A percentile compares a stretch with the other conserved stretches of the same genome.
Evolutionary conservation across 2,797 vertebrate species (phyloP).

Genomic region (Eulemur mongoz): DNA sequence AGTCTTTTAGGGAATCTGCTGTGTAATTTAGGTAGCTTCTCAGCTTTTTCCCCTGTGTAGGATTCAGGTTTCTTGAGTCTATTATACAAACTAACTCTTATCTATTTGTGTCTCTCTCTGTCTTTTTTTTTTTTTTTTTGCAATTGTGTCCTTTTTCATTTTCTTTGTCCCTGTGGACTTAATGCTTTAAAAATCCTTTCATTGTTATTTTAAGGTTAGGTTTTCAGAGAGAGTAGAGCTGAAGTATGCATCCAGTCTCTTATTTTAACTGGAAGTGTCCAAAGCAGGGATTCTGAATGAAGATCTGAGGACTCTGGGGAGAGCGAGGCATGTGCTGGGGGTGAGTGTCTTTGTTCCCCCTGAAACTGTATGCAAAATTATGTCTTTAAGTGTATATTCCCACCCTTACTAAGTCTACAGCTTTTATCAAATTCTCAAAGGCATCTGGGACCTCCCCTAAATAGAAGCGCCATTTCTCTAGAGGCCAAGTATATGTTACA

Average conservation of each 20-base stretch:
- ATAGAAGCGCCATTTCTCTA: not conserved
- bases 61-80: not conserved
- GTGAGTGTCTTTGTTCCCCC: not conserved
- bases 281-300: not conserved
- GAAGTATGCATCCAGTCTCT: not conserved
- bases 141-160: not conserved
- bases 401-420: not conserved
- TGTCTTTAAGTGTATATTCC: not conserved
- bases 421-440: slow-evolving; percentile 10
- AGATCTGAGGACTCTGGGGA: not conserved
- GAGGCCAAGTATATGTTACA: not conserved
- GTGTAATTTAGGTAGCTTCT: not conserved
- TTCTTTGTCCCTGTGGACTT: not conserved
- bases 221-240: not conserved
- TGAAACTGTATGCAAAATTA: not conserved
- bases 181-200: not conserved
- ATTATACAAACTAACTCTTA: not conserved
- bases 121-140: not conserved
- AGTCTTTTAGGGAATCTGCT: not conserved
- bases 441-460: not conserved
- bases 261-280: not conserved
- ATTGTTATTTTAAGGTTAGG: not conserved
- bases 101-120: not conserved
- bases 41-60: not conserved
- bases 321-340: not conserved